Base-by-base conservation (phyloP, 2,888 invertebrate species). In the Dryocosmus kuriphilus region DNA sequence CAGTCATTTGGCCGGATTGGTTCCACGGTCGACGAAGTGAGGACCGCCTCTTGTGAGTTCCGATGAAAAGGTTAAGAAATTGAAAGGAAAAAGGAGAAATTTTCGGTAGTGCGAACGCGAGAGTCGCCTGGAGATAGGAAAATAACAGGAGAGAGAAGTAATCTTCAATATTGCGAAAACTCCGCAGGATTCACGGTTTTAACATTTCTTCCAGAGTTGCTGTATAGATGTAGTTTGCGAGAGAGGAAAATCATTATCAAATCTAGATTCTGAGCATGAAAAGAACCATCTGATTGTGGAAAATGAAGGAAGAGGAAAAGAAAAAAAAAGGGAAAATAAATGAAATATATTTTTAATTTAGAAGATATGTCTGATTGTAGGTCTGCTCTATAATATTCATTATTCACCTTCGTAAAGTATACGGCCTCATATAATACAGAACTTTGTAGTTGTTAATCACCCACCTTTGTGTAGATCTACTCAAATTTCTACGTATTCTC, bases 1-100 rank as follows among this genome's bases (percentile, higher is more conserved):
- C 41, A 67, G 67, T 67, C 67, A 67, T 41, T 67, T 67, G 27
- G 22, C 14, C 46, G 41, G 67, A 67, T 67, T 67, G 67, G 67
- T 67, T 67, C n/a, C 67, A 27, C 24, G 27, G 41, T 38, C 41
- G 67, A 67, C 27, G 41, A 67, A 46, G 67, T 67, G 67, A 24
- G 19, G 46, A 67, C 67, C 46, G 67, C 46, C 46, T 41, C 27
- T 38, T 67, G 67, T 41, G 67, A 46, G 41, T 67, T 67, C 19
- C 67, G 27, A 67, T 67, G 67, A 67, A 67, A 67, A 67, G 27
- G 67, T 67, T 67, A 67, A 67, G 46, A 46, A 67, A 67, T 24
- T 41, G 65, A 41, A 41, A 38, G 27, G 41, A 67, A 46, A 67
- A 27, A 46, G 14, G 9, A 14, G 14, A 22, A 41, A 24, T 67